These are phyloP conservation scores for Scarus forsteni DNA, from an alignment of 2,797 vertebrate species.

Conservation along the genomic window DNA sequence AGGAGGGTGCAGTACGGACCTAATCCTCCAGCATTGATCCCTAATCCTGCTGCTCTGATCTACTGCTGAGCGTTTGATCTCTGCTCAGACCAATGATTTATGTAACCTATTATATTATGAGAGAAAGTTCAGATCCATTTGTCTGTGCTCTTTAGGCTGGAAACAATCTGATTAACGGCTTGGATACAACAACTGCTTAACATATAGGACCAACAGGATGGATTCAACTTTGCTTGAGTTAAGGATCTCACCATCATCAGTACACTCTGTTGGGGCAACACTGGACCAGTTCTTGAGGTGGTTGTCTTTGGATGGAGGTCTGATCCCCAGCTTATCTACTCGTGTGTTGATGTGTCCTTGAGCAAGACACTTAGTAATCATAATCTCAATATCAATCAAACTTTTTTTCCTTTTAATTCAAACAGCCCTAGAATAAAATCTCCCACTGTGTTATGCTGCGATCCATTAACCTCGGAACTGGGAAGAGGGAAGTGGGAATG, in stretches of 20 bases:
- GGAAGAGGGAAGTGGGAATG: no score
- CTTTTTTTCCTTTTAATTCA: no score
- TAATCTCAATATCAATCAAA: no score
- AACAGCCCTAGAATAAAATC: no score
- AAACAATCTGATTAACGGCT: not conserved
- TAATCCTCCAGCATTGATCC: slow-evolving; percentile 57
- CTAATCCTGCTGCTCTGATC: slow-evolving; percentile 49
- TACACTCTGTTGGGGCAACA: not conserved
- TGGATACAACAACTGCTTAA: not conserved
- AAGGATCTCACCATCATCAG: slow-evolving; percentile 1
- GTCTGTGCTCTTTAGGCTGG: slow-evolving; percentile 1
- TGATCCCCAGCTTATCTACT: no score
- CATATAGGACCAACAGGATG: not conserved
- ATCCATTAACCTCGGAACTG: no score
- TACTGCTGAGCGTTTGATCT: slow-evolving; percentile 57
- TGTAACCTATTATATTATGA: slow-evolving; percentile 6
- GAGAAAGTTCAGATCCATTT: slow-evolving; percentile 20
- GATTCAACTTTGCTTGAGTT: not conserved
- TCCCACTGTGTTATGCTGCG: no score
- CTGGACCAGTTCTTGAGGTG: no score
- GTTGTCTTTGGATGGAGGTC: no score
- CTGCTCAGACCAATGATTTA: slow-evolving; percentile 28
- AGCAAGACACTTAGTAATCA: no score
- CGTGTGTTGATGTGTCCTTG: no score
- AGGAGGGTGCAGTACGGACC: slow-evolving; percentile 17